Evolutionary conservation across 35 echinoderm and acorn worm genomes (phyloP).

Genomic region (Amphiura filiformis): DNA sequence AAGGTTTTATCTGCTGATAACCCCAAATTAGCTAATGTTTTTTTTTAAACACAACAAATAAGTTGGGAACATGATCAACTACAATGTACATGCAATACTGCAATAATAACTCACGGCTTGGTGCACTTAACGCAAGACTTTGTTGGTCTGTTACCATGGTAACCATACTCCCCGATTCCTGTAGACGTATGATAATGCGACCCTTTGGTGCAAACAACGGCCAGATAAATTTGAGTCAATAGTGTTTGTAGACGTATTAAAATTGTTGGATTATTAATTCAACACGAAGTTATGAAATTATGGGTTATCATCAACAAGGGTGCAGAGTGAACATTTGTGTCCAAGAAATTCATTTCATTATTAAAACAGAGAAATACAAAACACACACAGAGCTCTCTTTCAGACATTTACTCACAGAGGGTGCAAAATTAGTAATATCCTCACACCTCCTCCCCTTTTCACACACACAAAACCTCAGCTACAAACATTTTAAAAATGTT

Average conservation of each 20-base stretch:
- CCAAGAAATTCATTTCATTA: not conserved
- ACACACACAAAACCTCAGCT: too few relatives aligned
- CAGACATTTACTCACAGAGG: too few relatives aligned
- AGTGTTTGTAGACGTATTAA: not conserved
- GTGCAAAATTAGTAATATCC: not conserved
- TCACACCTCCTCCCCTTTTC: too few relatives aligned
- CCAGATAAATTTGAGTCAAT: conserved; percentile 9
- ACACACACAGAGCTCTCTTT: too few relatives aligned
- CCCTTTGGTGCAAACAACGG: conserved; percentile 13
- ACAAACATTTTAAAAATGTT: too few relatives aligned
- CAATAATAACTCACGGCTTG: conserved; percentile 13
- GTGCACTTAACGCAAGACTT: conserved; percentile 5
- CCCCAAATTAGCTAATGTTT: too few relatives aligned
- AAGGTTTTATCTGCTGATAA: too few relatives aligned
- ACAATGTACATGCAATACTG: conserved; percentile 11
- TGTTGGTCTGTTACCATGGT: conserved; percentile 11
- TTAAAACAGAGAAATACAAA: not conserved
- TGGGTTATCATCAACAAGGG: too few relatives aligned
- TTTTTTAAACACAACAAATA: too few relatives aligned
- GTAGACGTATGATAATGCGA: conserved; percentile 10
- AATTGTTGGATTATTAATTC: too few relatives aligned
- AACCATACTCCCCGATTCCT: conserved; percentile 8
- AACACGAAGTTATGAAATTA: too few relatives aligned
- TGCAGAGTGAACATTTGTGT: not conserved
- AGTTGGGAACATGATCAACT: not conserved